phyloP scores from a whole-genome alignment of 2,888 invertebrate genomes.

The Scaptomyza tumidula region DNA sequence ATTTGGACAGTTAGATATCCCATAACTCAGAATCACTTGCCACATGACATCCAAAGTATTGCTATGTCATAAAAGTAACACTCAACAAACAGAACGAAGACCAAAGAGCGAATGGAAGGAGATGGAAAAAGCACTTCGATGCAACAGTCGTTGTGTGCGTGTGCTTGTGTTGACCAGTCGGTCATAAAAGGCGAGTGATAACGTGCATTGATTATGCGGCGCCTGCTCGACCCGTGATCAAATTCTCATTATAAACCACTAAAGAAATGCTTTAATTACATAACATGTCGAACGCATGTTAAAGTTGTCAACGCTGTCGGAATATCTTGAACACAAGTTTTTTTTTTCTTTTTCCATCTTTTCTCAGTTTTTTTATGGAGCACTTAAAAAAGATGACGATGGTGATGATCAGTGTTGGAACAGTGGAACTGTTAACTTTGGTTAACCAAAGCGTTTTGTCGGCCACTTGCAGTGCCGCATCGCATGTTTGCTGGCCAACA shows the following conservation, averaged over 20 bases:
- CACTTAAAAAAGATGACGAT: slow-evolving; percentile 53
- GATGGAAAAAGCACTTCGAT: slow-evolving; percentile 6
- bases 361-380: slow-evolving; percentile 42
- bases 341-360: not conserved
- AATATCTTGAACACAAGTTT: slow-evolving; percentile 33
- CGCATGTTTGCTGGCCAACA: slow-evolving; percentile 52
- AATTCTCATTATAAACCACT: slow-evolving; percentile 61
- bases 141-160: not conserved
- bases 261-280: slow-evolving; percentile 58
- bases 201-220: slow-evolving; percentile 54
- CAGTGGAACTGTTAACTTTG: slow-evolving; percentile 11
- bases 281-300: slow-evolving; percentile 44
- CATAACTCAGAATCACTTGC: slow-evolving; percentile 4
- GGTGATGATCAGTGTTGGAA: too few relatives aligned
- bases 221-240: slow-evolving; percentile 56
- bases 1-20: not conserved
- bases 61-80: slow-evolving; percentile 26
- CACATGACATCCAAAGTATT: slow-evolving; percentile 2
- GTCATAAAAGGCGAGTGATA: slow-evolving; percentile 47
- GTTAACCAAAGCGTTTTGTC: slow-evolving; percentile 65
- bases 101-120: not conserved
- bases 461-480: slow-evolving; percentile 42
- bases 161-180: not conserved
- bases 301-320: slow-evolving; percentile 43
- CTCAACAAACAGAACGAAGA: slow-evolving; percentile 8